A percentile compares a stretch with the other conserved stretches of the same genome.
Evolutionary conservation across 2,113 vertebrate species (phyloP).

Genomic region (Xenotilapia flavipinnis): DNA sequence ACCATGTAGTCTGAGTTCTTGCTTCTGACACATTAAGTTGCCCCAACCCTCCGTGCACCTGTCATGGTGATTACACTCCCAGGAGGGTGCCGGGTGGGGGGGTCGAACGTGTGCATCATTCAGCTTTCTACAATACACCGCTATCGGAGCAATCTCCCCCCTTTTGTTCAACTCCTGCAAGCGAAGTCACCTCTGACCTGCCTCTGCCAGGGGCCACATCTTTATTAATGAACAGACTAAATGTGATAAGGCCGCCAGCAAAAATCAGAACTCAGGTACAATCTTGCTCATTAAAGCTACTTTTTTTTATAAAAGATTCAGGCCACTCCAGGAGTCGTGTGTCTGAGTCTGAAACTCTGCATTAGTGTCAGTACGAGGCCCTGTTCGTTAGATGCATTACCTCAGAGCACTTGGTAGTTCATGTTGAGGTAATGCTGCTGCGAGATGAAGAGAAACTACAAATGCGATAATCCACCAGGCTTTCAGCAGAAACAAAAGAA

Average conservation of each 20-base stretch:
- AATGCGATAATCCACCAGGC: not conserved
- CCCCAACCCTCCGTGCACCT: slow-evolving; percentile 18
- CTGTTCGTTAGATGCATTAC: slow-evolving; percentile 23
- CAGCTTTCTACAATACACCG: not conserved
- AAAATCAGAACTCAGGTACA: slow-evolving; percentile 10
- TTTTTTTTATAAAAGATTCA: slow-evolving; percentile 48
- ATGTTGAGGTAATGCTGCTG: not conserved
- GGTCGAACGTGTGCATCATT: not conserved
- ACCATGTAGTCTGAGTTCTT: not conserved
- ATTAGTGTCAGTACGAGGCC: not conserved
- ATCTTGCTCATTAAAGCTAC: slow-evolving; percentile 24
- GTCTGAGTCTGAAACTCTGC: not conserved
- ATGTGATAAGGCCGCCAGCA: slow-evolving; percentile 28
- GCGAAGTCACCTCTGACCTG: slow-evolving; percentile 42
- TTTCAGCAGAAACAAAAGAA: slow-evolving; percentile 2
- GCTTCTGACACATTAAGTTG: not conserved
- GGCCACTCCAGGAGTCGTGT: slow-evolving; percentile 1
- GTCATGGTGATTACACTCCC: slow-evolving; percentile 29
- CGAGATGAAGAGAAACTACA: not conserved
- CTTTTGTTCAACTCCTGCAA: slow-evolving; percentile 5
- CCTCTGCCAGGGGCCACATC: slow-evolving; percentile 12
- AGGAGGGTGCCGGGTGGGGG: not conserved
- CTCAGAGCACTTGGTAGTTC: slow-evolving; percentile 21
- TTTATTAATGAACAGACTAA: slow-evolving; percentile 20
- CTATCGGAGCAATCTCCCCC: slow-evolving; percentile 29